phyloP scores from a whole-genome alignment of 2,113 vertebrate species.

The Pelobates fuscus region DNA sequence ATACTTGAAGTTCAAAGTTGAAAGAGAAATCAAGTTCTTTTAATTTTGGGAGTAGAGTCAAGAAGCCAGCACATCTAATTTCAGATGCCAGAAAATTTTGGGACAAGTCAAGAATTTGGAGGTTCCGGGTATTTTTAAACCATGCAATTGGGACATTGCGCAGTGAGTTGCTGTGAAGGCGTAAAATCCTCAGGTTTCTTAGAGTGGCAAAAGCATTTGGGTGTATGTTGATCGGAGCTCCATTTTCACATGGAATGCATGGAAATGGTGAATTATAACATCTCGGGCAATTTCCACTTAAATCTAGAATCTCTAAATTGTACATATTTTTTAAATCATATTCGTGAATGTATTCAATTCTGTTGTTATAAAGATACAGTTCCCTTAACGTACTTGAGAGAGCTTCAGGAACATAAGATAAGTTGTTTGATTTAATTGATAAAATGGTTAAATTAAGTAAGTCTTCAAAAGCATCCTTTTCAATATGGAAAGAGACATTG shows the following conservation, averaged over 20 bases:
- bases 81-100: slow-evolving; percentile 83
- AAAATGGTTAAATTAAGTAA: slow-evolving; percentile 78
- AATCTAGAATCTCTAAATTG: slow-evolving; percentile 83
- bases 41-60: slow-evolving; percentile 73
- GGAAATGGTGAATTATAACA: slow-evolving; percentile 90
- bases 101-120: slow-evolving; percentile 85
- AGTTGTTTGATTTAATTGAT: slow-evolving; percentile 88
- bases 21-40: slow-evolving; percentile 87
- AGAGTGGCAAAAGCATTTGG: slow-evolving; percentile 73
- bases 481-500: slow-evolving; percentile 78
- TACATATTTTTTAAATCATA: slow-evolving; percentile 77
- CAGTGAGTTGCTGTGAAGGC: slow-evolving; percentile 89
- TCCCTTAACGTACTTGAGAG: slow-evolving; percentile 79
- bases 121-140: slow-evolving; percentile 74
- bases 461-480: slow-evolving; percentile 74
- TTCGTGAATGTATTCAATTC: slow-evolving; percentile 70
- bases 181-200: slow-evolving; percentile 75
- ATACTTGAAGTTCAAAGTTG: slow-evolving; percentile 83
- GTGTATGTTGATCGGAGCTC: slow-evolving; percentile 70
- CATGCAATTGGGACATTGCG: slow-evolving; percentile 64
- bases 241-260: slow-evolving; percentile 79
- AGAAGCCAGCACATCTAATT: slow-evolving; percentile 75
- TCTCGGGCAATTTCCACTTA: slow-evolving; percentile 93
- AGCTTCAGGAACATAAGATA: slow-evolving; percentile 76
- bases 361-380: slow-evolving; percentile 89